Conservation (phyloP, 2,888 invertebrate genomes). For the Carterocephalus palaemon region DNA sequence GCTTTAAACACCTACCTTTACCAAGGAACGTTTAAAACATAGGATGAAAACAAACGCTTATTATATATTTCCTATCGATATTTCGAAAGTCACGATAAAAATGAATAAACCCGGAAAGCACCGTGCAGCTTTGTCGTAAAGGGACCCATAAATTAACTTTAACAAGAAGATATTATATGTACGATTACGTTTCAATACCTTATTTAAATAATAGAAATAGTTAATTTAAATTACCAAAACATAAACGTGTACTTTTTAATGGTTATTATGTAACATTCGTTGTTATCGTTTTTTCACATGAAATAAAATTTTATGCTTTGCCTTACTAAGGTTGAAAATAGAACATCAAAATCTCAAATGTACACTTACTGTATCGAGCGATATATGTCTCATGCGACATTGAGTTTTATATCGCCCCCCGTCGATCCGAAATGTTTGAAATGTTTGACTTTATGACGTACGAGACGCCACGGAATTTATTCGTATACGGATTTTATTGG, state of each 20-base stretch:
- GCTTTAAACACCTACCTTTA: too few relatives aligned
- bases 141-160: conserved; percentile 14
- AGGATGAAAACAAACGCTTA: too few relatives aligned
- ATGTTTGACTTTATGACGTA: conserved; percentile 33
- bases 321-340: conserved; percentile 8
- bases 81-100: too few relatives aligned
- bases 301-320: too few relatives aligned
- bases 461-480: conserved; percentile 32
- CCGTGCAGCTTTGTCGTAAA: not conserved
- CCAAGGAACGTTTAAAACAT: too few relatives aligned
- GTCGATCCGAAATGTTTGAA: conserved; percentile 25
- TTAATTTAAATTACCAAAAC: conserved; percentile 15
- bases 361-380: conserved; percentile 17
- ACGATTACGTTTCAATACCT: conserved; percentile 32
- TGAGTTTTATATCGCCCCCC: conserved; percentile 33
- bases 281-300: too few relatives aligned
- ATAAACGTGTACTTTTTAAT: conserved; percentile 5
- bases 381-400: conserved; percentile 21
- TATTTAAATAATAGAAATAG: conserved; percentile 28
- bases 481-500: conserved; percentile 29
- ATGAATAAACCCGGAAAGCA: too few relatives aligned
- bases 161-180: conserved; percentile 12
- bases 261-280: too few relatives aligned
- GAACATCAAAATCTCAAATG: conserved; percentile 1
- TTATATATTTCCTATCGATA: too few relatives aligned